Conservation (phyloP, 2,888 invertebrate species). For the Fragum sueziense region DNA sequence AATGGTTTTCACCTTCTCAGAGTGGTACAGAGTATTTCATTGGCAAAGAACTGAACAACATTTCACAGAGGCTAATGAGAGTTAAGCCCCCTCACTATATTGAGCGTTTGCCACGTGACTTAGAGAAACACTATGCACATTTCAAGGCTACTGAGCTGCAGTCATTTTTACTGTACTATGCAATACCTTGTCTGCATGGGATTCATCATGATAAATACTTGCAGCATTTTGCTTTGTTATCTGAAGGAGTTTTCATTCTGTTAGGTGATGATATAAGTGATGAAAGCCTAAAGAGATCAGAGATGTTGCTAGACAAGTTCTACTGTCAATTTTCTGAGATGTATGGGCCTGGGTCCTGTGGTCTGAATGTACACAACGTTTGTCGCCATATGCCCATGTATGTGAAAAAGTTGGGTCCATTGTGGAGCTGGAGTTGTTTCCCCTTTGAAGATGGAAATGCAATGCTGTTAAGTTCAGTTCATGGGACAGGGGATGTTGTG, state of each 20-base stretch:
- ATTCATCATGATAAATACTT: slow-evolving; percentile 23
- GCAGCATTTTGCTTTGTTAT: not conserved
- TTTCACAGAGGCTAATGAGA: slow-evolving; percentile 22
- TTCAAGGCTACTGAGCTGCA: slow-evolving; percentile 47
- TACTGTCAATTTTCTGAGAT: slow-evolving; percentile 40
- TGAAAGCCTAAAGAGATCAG: slow-evolving; percentile 21
- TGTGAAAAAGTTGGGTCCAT: slow-evolving; percentile 42
- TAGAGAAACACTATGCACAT: slow-evolving; percentile 37
- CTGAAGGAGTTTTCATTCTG: slow-evolving; percentile 3
- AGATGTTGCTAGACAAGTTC: slow-evolving; percentile 38
- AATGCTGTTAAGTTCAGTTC: slow-evolving; percentile 27
- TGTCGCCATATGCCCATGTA: slow-evolving; percentile 32
- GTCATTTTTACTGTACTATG: slow-evolving; percentile 39
- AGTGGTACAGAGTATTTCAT: slow-evolving; percentile 39
- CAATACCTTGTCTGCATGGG: slow-evolving; percentile 29
- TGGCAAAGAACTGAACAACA: slow-evolving; percentile 41
- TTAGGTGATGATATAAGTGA: slow-evolving; percentile 5
- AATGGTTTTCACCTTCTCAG: slow-evolving; percentile 46
- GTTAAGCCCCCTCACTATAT: slow-evolving; percentile 34
- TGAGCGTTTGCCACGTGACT: slow-evolving; percentile 36
- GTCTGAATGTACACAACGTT: slow-evolving; percentile 57
- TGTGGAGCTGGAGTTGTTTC: slow-evolving; percentile 59
- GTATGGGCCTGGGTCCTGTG: slow-evolving; percentile 43
- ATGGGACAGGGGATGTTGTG: slow-evolving; percentile 29
- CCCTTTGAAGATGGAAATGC: slow-evolving; percentile 50